A percentile compares a stretch with the other conserved stretches of the same genome.
These are phyloP conservation scores for Lagocephalus sceleratus DNA, from an alignment of 2,797 vertebrate species.

Conservation along the genomic window DNA sequence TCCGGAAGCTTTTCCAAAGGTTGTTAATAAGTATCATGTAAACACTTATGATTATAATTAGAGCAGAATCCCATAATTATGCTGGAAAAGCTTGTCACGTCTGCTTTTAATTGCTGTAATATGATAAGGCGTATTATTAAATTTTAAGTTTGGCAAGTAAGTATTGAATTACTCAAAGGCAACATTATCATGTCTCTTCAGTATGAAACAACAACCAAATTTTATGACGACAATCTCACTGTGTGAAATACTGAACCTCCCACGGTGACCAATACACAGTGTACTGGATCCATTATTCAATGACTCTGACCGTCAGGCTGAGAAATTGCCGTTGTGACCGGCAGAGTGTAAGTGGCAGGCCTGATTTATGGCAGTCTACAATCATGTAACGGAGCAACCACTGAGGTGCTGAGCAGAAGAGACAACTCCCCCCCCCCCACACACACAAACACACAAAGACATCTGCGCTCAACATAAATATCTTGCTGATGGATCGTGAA, in stretches of 20 bases:
- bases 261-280: conserved; percentile 32
- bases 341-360: conserved; percentile 55
- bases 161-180: background rate
- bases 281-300: conserved; percentile 52
- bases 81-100: background rate
- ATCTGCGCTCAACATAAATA: conserved; percentile 20
- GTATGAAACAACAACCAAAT: conserved; percentile 17
- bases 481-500: conserved; percentile 12
- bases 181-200: background rate
- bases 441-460: conserved; percentile 14
- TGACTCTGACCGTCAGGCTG: conserved; percentile 57
- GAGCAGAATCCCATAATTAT: background rate
- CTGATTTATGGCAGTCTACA: conserved; percentile 63
- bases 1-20: no score
- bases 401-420: conserved; percentile 32
- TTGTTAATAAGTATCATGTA: background rate
- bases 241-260: conserved; percentile 23
- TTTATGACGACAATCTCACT: conserved; percentile 7
- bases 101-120: background rate
- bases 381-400: conserved; percentile 43
- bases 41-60: background rate
- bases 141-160: background rate
- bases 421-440: conserved; percentile 21
- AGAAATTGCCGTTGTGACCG: conserved; percentile 56
- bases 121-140: background rate